phyloP scores from a whole-genome alignment of 2,113 vertebrate species.

The Raja brachyura region DNA sequence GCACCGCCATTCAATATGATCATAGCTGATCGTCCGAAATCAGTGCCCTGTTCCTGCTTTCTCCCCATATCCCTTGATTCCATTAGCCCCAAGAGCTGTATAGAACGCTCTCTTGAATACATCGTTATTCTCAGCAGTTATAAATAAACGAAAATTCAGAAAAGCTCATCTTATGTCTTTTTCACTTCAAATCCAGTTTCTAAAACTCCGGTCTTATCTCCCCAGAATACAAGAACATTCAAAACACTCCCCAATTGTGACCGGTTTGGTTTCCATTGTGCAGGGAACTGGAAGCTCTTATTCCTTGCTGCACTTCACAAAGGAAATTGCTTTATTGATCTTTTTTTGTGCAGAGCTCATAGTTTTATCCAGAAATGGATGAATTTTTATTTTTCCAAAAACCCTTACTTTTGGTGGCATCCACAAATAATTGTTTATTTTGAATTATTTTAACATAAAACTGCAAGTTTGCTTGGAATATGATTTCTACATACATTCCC shows the following conservation, averaged over 20 bases:
- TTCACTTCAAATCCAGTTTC: background rate
- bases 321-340: background rate
- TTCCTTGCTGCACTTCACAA: background rate
- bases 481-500: background rate
- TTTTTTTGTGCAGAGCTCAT: background rate
- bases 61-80: too few species aligned
- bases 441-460: background rate
- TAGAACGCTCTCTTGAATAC: too few species aligned
- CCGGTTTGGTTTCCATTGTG: background rate
- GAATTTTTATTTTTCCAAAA: background rate
- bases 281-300: background rate
- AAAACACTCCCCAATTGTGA: background rate
- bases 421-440: conserved; percentile 1
- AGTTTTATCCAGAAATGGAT: background rate
- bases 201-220: background rate
- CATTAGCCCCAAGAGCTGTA: too few species aligned
- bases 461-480: background rate
- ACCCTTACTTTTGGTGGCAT: background rate
- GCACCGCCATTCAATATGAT: too few species aligned
- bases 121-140: background rate
- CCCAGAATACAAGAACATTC: background rate
- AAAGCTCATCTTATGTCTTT: background rate
- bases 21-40: too few species aligned
- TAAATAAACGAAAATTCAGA: background rate
- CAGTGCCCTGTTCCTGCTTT: too few species aligned